phyloP scores from a whole-genome alignment of 2,888 invertebrate genomes.

The Artemia sp. region DNA sequence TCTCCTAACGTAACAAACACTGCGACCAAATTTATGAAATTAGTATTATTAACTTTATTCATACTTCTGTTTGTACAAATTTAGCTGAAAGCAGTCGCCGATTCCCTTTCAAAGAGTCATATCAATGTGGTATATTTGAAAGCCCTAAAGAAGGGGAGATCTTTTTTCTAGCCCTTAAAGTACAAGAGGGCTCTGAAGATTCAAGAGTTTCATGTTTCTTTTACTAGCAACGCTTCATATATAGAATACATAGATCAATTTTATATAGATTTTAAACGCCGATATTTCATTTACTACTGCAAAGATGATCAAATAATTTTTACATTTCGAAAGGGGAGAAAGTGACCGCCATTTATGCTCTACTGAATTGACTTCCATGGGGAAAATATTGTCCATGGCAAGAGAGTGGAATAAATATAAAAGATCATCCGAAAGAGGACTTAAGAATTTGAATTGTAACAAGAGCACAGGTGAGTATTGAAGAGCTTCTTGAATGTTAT shows the following conservation, averaged over 20 bases:
- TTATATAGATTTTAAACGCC: neutral
- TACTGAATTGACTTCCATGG: neutral
- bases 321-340: neutral
- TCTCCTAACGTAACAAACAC: too few species aligned
- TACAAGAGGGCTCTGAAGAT: neutral
- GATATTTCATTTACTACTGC: neutral
- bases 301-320: neutral
- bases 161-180: neutral
- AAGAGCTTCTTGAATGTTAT: neutral
- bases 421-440: neutral
- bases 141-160: neutral
- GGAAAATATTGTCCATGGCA: neutral
- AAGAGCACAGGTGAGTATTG: neutral
- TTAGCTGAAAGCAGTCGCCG: neutral
- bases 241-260: neutral
- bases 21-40: too few species aligned
- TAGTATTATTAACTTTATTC: too few species aligned
- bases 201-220: neutral
- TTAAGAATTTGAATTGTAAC: neutral
- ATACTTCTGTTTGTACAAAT: too few species aligned
- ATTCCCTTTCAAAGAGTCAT: neutral
- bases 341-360: neutral
- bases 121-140: neutral
- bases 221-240: conserved; percentile 1
- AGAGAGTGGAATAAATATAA: neutral